Conservation (phyloP, 2,888 invertebrate genomes). For the Germaria angustata region DNA sequence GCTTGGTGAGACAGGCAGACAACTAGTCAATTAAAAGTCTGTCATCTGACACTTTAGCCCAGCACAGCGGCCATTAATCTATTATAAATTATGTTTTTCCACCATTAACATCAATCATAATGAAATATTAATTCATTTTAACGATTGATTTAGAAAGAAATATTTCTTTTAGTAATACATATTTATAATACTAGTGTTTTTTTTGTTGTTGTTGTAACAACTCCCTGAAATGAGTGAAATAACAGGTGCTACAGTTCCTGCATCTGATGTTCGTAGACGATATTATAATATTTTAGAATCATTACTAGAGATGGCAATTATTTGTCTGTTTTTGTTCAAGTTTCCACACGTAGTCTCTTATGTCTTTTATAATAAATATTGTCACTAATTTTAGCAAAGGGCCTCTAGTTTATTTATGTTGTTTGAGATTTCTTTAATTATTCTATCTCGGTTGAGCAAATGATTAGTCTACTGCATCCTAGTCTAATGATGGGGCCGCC, state of each 20-base stretch:
- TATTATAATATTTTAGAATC: neutral
- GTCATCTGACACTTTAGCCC: slow-evolving; percentile 44
- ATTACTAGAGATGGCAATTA: too few species aligned
- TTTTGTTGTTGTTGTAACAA: neutral
- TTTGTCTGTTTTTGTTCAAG: too few species aligned
- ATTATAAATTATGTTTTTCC: slow-evolving; percentile 22
- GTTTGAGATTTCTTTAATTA: too few species aligned
- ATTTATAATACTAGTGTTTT: neutral
- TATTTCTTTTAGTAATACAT: neutral
- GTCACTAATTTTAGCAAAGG: too few species aligned
- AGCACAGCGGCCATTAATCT: slow-evolving; percentile 28
- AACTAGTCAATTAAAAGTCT: slow-evolving; percentile 2
- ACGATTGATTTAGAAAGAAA: slow-evolving; percentile 16
- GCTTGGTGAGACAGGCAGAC: neutral
- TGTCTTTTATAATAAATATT: too few species aligned
- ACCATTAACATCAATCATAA: slow-evolving; percentile 54
- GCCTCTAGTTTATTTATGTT: too few species aligned
- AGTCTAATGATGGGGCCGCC: too few species aligned
- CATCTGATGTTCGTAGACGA: neutral
- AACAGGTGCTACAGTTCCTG: slow-evolving; percentile 5
- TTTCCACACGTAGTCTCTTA: too few species aligned
- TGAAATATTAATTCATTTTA: slow-evolving; percentile 51
- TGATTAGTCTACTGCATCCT: too few species aligned
- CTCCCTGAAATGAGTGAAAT: too few species aligned
- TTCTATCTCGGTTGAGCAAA: too few species aligned